Conservation (phyloP, 2,888 invertebrate genomes). For the Mellilla xanthometata region DNA sequence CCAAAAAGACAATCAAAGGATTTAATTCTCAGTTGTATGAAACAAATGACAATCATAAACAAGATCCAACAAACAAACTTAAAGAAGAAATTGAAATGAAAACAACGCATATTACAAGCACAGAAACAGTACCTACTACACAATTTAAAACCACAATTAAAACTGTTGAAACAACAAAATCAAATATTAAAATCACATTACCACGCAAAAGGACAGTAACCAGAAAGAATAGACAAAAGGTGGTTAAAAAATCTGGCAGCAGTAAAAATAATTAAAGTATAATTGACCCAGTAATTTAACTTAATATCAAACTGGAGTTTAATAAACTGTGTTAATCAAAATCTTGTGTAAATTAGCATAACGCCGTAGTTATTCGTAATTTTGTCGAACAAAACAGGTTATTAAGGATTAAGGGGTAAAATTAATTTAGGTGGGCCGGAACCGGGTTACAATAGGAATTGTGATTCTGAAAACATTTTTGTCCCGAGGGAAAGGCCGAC, state of each 20-base stretch:
- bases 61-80: too few species aligned
- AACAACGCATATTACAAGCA: too few species aligned
- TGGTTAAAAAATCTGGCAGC: conserved; percentile 37
- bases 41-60: too few species aligned
- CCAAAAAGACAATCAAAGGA: conserved; percentile 36
- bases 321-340: not conserved
- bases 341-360: conserved; percentile 8
- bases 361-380: conserved; percentile 3
- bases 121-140: too few species aligned
- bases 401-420: conserved; percentile 22
- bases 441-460: conserved; percentile 6
- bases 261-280: conserved; percentile 31
- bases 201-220: conserved; percentile 28
- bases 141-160: too few species aligned
- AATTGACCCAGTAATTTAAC: too few species aligned
- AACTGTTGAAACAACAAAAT: not conserved
- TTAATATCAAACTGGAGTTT: not conserved
- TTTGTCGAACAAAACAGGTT: conserved; percentile 5
- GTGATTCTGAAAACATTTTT: conserved; percentile 23
- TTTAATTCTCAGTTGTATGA: conserved; percentile 11
- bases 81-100: too few species aligned
- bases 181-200: conserved; percentile 6
- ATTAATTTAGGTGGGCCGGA: conserved; percentile 28
- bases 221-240: conserved; percentile 42
- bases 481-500: conserved; percentile 20